These are phyloP conservation scores for Pogonocherus hispidulus DNA, from an alignment of 2,888 invertebrate species.

Conservation along the genomic window DNA sequence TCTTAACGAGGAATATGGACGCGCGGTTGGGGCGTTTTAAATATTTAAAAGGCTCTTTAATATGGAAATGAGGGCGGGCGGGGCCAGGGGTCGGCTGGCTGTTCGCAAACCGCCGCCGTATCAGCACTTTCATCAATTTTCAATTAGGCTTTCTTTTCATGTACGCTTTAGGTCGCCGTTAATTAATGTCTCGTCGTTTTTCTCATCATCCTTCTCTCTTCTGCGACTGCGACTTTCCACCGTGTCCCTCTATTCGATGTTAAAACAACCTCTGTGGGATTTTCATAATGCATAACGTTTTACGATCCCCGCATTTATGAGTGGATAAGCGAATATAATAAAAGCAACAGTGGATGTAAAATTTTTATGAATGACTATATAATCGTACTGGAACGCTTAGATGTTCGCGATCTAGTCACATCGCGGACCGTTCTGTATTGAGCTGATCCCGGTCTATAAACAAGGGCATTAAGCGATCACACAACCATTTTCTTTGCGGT, in stretches of 20 bases:
- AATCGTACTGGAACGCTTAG: too few relatives aligned
- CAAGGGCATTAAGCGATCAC: too few relatives aligned
- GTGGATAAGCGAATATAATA: background rate
- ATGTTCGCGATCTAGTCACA: too few relatives aligned
- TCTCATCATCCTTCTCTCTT: constrained; percentile 4
- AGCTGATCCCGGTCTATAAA: too few relatives aligned
- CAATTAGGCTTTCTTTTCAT: constrained; percentile 58
- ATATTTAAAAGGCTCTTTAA: constrained; percentile 58
- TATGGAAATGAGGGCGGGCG: constrained; percentile 53
- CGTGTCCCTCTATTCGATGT: background rate
- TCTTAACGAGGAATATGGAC: constrained; percentile 10
- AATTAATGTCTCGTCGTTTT: constrained; percentile 41
- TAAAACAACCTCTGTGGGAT: constrained; percentile 10
- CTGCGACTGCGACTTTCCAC: background rate
- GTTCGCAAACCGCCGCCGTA: constrained; percentile 44
- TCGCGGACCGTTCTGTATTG: too few relatives aligned
- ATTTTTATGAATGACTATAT: too few relatives aligned
- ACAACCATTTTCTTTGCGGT: too few relatives aligned
- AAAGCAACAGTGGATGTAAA: too few relatives aligned
- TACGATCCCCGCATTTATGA: background rate
- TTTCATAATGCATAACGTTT: constrained; percentile 2
- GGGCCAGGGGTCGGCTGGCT: constrained; percentile 30
- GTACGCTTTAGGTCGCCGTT: constrained; percentile 43
- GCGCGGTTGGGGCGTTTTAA: constrained; percentile 50
- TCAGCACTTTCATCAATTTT: constrained; percentile 59